These are phyloP conservation scores for Cossypha niveicapilla DNA, from an alignment of 2,797 vertebrate genomes.

Conservation along the genomic window DNA sequence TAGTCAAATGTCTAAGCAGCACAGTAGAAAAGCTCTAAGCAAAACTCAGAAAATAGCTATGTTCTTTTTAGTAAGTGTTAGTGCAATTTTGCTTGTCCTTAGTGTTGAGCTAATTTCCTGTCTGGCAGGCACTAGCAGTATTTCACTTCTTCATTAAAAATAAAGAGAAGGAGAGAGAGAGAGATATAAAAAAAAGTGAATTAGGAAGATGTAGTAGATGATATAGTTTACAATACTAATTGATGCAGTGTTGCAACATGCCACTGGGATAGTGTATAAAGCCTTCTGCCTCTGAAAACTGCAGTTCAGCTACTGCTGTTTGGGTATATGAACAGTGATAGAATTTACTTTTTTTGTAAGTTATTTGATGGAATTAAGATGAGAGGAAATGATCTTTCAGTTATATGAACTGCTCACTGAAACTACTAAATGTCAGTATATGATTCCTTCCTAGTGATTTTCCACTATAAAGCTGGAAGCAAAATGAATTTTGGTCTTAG, in stretches of 20 bases:
- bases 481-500: not conserved
- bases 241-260: not conserved
- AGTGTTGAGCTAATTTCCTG: slow-evolving; percentile 56
- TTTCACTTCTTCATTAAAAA: slow-evolving; percentile 53
- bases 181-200: not conserved
- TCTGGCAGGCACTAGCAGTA: not conserved
- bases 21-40: slow-evolving; percentile 18
- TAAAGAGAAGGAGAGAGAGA: not conserved
- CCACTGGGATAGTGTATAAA: not conserved
- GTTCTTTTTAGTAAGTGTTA: slow-evolving; percentile 1
- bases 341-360: not conserved
- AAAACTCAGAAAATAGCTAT: slow-evolving; percentile 38
- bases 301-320: not conserved
- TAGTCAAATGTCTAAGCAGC: not conserved
- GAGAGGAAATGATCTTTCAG: not conserved
- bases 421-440: not conserved
- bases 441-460: not conserved
- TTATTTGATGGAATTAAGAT: not conserved
- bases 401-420: not conserved
- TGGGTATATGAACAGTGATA: not conserved
- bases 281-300: not conserved
- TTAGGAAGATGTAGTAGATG: not conserved
- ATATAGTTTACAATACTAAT: not conserved
- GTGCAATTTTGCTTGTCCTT: slow-evolving; percentile 34
- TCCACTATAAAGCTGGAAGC: not conserved